These are phyloP conservation scores for Metalampra italica DNA, from an alignment of 2,888 invertebrate species.

Conservation along the genomic window DNA sequence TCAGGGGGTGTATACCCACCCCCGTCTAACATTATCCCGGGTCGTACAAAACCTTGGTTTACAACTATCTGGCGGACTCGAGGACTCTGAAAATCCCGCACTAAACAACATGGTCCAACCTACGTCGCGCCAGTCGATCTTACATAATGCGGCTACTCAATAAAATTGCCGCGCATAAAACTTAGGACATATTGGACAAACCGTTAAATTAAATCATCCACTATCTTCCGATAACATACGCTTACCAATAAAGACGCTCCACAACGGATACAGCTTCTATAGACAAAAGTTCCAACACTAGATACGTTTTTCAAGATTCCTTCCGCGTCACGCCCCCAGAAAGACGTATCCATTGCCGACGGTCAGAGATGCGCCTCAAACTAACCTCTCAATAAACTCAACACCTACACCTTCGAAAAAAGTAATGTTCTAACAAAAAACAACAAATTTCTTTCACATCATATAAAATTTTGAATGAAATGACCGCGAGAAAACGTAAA, in stretches of 20 bases:
- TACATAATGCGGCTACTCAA: constrained; percentile 70
- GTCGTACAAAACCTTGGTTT: constrained; percentile 50
- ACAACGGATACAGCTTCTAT: constrained; percentile 17
- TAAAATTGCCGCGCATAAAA: constrained; percentile 73
- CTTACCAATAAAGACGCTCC: constrained; percentile 29
- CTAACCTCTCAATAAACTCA: constrained; percentile 26
- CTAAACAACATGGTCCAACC: constrained; percentile 7
- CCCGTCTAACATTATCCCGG: constrained; percentile 42
- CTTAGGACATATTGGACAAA: constrained; percentile 60
- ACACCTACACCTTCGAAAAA: constrained; percentile 23
- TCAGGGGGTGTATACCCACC: constrained; percentile 28
- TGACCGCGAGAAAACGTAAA: constrained; percentile 56
- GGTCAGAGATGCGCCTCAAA: constrained; percentile 19
- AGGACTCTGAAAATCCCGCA: not conserved
- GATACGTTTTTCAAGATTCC: constrained; percentile 10
- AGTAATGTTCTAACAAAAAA: constrained; percentile 40
- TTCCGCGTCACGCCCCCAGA: constrained; percentile 6
- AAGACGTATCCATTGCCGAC: constrained; percentile 29
- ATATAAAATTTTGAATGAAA: constrained; percentile 49
- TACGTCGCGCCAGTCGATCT: constrained; percentile 34
- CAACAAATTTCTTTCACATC: constrained; percentile 34
- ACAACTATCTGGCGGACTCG: constrained; percentile 30
- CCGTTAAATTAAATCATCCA: constrained; percentile 53
- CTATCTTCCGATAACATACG: constrained; percentile 31
- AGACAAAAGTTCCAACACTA: constrained; percentile 17